Conservation (phyloP, 1,140 invertebrate genomes). For the Hylyphantes graminicola region DNA sequence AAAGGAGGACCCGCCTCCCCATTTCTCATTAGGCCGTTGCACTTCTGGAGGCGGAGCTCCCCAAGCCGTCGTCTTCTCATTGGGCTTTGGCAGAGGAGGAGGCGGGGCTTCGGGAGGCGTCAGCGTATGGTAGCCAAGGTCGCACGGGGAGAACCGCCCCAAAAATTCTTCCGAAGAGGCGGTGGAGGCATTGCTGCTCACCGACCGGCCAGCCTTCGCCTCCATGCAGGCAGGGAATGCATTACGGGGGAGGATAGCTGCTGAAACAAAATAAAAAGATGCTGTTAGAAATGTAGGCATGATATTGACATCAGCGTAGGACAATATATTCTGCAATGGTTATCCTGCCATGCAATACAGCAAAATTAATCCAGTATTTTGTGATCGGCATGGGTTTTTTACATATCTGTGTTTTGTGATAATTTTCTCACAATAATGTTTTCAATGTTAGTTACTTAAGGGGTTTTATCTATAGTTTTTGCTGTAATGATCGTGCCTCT, state of each 20-base stretch:
- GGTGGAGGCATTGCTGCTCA: constrained; percentile 10
- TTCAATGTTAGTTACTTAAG: too few relatives aligned
- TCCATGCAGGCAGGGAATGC: constrained; percentile 28
- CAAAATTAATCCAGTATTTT: too few relatives aligned
- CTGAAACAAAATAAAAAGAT: not conserved
- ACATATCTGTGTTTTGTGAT: too few relatives aligned
- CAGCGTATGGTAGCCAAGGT: constrained; percentile 82
- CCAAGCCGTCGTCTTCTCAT: not conserved
- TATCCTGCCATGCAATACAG: too few relatives aligned
- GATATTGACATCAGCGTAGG: too few relatives aligned
- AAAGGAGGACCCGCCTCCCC: constrained; percentile 2
- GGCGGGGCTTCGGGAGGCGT: not conserved
- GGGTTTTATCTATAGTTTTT: too few relatives aligned
- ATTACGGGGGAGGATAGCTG: constrained; percentile 16
- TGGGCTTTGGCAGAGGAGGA: too few relatives aligned
- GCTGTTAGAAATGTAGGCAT: too few relatives aligned
- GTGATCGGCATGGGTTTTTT: too few relatives aligned
- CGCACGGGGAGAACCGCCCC: constrained; percentile 72
- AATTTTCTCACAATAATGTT: too few relatives aligned
- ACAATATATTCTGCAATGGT: too few relatives aligned
- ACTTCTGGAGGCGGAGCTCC: not conserved
- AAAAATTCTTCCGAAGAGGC: constrained; percentile 26
- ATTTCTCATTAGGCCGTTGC: not conserved
- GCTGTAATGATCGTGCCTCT: too few relatives aligned
- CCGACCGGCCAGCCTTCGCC: constrained; percentile 4